Base-by-base conservation (phyloP, 1,140 invertebrate species). In the Harpegnathos saltator region DNA sequence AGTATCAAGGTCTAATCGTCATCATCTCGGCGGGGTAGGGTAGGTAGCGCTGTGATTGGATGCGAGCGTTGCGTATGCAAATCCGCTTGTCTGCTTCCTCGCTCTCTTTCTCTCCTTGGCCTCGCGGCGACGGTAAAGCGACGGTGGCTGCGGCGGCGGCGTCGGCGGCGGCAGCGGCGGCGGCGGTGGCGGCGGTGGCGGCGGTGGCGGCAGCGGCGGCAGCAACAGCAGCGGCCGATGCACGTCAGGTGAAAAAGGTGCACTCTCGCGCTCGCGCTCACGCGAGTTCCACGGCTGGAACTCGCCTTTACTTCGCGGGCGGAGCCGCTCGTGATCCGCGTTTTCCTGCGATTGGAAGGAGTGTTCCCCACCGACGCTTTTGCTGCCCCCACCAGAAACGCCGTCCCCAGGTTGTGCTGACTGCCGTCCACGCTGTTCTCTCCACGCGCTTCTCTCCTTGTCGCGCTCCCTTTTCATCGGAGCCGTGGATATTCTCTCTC, bases 311-410 rank as follows among this genome's bases (percentile, higher is more conserved):
- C 54, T 83, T 85, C 11, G 72, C 87, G 87, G 88, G 87, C 87
- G 87, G 87, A 89, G 87, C 59, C 89, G 90, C 85, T 85, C 86
- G 89, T 86, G 90, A 91, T 90, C 89, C 90, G 90, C 92, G 87
- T 89, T 88, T 82, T 38, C 65, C 59, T 66, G 65, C 66, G 89
- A 90, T 92, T 90, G 90, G 89, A 89, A 84, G 84, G 62, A 38
- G 7, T 33, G 9, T 72, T 85, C 84, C 91, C 91, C 89, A 88
- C 88, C 89, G 66, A 50, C 63, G 71, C 66, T 17, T 15, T 52
- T 19, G 9, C 44, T 38, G 33, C 80, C 91, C n/a, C 91, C 91
- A 91, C 92, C 89, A 88, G 4, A 54, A 44, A 14, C 65, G 66
- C 74, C 86, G 85, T 89, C 89, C 38, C 38, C 91, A 89, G 89